Percentiles rank a stretch among this genome's conserved stretches.
Conservation (phyloP, 2,113 vertebrate genomes). For the Ailurus styani region DNA sequence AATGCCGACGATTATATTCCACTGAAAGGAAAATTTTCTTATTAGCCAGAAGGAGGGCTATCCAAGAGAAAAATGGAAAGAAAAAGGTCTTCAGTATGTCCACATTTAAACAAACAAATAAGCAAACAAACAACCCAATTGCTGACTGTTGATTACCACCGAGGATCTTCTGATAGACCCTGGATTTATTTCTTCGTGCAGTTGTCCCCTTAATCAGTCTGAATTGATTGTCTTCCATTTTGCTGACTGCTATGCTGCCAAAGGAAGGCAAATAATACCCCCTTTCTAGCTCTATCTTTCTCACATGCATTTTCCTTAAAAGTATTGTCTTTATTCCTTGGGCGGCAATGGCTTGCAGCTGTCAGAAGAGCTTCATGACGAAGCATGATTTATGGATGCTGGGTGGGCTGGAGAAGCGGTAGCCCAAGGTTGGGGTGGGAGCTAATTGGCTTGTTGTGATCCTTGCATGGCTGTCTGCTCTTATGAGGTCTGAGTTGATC, state of each 20-base stretch:
- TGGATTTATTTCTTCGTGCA: constrained; percentile 8
- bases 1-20: constrained; percentile 22
- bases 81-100: not conserved
- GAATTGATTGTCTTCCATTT: constrained; percentile 56
- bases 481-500: constrained; percentile 54
- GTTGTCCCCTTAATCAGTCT: constrained; percentile 41
- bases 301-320: not conserved
- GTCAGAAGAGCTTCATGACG: constrained; percentile 36
- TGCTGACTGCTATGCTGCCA: constrained; percentile 39
- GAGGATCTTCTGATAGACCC: not conserved
- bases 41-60: constrained; percentile 14
- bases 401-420: not conserved
- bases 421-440: not conserved
- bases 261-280: not conserved
- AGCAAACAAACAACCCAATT: not conserved
- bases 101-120: not conserved
- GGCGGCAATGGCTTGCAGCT: not conserved
- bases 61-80: not conserved
- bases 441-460: constrained; percentile 62
- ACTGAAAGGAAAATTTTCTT: constrained; percentile 46
- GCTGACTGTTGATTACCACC: constrained; percentile 28
- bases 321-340: constrained; percentile 51
- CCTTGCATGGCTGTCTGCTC: constrained; percentile 7
- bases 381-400: constrained; percentile 55
- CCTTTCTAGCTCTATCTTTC: constrained; percentile 33